phyloP scores from a whole-genome alignment of 2,888 invertebrate species.

The Eupithecia subumbrata region DNA sequence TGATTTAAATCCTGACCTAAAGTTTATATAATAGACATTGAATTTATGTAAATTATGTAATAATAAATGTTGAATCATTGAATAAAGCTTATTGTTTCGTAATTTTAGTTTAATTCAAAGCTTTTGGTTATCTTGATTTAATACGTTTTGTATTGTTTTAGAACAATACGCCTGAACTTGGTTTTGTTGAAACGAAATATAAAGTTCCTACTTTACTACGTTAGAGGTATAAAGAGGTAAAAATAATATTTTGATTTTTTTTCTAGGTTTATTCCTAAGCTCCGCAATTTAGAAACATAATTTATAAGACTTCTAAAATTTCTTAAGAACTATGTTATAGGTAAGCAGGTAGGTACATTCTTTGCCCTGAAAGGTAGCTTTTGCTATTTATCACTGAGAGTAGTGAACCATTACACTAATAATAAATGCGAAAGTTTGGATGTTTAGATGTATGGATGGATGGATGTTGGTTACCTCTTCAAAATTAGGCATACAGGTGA shows the following conservation, averaged over 20 bases:
- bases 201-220: background rate
- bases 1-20: slow-evolving; percentile 28
- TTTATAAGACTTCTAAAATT: background rate
- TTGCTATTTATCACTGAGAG: no score
- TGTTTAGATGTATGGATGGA: no score
- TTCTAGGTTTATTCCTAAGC: background rate
- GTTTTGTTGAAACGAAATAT: background rate
- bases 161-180: background rate
- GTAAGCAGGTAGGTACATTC: no score
- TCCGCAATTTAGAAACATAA: background rate
- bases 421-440: no score
- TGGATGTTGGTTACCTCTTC: no score
- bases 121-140: background rate
- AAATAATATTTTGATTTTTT: no score
- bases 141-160: background rate
- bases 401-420: no score
- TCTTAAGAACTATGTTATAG: background rate
- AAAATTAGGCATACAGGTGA: no score
- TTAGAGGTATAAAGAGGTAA: background rate
- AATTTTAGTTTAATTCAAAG: slow-evolving; percentile 23
- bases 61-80: slow-evolving; percentile 56
- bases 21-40: slow-evolving; percentile 34
- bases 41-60: slow-evolving; percentile 50
- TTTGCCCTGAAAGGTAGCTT: no score
- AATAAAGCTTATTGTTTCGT: slow-evolving; percentile 59